Base-by-base conservation (phyloP, 2,113 vertebrate species). In the Takifugu bimaculatus region DNA sequence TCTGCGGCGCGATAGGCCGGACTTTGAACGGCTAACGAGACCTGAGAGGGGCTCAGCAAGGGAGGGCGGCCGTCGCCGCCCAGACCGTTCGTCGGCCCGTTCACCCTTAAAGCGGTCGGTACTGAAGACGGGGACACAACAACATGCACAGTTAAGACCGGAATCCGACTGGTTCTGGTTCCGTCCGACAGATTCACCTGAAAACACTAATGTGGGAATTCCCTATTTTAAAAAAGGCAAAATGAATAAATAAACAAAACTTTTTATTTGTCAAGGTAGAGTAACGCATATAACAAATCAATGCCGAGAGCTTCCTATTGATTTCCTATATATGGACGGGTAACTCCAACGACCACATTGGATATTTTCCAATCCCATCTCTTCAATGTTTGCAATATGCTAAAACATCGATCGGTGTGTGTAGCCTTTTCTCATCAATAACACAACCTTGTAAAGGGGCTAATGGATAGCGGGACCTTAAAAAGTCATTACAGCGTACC, bases 1-100 rank as follows among this genome's bases (percentile, higher is more conserved):
- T 96, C 93, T 63, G 90, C 65, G 63, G 91, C 67, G 62, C 91
- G 85, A 80, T 91, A 94, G 51, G 90, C 90, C 59, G 91, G 91
- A 75, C 83, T 82, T 45, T 91, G 93, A 74, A 87, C 85, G 26
- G 90, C 65, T 44, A 94, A 85, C 56, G 92, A 83, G 7, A 90
- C 73, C 50, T 85, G 89, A 15, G 92, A 81, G 39, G 94, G 91
- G 84, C 89, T 94, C 64, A 94, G 80, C 6, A 91, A 39, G 2
- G 75, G 85, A 51, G 85, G 84, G 63, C 91, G 92, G 26, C 88
- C 91, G 68, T 92, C 94, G 68, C 80, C 86, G 65, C 78, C 29
- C 47, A 93, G 89, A 69, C 92, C 88, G 73, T 92, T 94, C 29
- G 90, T 77, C 65, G 92, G 90, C 59, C 94, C 92, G 49, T 90